Evolutionary conservation across 1,140 invertebrate genomes (phyloP), one percentile per base, ranked within the genome.

Genomic region (Chionoecetes opilio): DNA sequence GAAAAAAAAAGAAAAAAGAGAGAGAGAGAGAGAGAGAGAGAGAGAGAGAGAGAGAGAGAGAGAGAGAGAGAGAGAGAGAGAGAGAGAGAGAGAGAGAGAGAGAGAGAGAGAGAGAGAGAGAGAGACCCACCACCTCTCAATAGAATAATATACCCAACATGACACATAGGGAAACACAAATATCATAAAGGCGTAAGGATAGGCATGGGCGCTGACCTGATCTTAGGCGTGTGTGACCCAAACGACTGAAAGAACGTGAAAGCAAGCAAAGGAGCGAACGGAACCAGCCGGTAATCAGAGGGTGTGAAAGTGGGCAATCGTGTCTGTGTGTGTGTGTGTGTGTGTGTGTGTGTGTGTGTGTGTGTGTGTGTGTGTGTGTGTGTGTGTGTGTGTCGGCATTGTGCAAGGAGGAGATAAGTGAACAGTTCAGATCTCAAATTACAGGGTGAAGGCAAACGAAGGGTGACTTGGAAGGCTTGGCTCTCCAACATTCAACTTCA

Each of bases 31-130:
- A 0, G 0, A 21, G 21, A 26, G 0, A 21, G 2, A 75, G 0
- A 2, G 86, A 26, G 31, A 31, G 21, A 88, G 34, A 88, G 86
- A 88, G 86, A 88, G 34, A 88, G 38, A 88, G 38, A 29, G 38
- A 88, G 38, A 35, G 32, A 35, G 86, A 35, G 32, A 35, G 37
- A 87, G 85, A 87, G 63, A 87, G 85, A 38, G 85, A 87, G 37
- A 87, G 37, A 38, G 37, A 87, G 85, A 87, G 85, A 87, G 37
- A 38, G 85, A 87, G 85, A 38, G 85, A 87, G 85, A 87, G 85
- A 86, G 85, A 87, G 85, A 87, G 85, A 87, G 85, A 86, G 35
- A 87, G 85, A 87, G 85, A 87, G 34, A 87, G 86, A 87, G 86
- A 41, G 86, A 41, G 86, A 87, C 31, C 46, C 46, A 53, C 46